Evolutionary conservation across 2,797 vertebrate species (phyloP), one percentile per base, ranked within the genome.

Genomic region (Periparus ater): DNA sequence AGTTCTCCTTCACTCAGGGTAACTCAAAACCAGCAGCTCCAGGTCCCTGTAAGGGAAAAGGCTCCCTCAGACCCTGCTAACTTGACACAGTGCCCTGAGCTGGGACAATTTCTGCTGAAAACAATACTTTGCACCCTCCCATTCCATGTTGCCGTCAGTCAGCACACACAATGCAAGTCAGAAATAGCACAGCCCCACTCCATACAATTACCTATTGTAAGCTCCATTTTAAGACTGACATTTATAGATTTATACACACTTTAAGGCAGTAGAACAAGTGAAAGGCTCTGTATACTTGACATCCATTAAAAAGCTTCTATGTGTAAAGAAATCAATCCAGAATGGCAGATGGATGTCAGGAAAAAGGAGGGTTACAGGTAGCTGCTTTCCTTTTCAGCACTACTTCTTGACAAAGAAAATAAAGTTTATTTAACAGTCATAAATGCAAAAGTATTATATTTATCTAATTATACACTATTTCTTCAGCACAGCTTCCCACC

Each of bases 101-200:
- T 58, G 30, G 48, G 76, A 26, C 16, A 63, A 38, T 47, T 78
- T 22, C 48, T 9, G 3, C 68, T 58, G 20, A 5, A 55, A 89
- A 53, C 70, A 92, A 78, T 67, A 2, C 63, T 80, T 68, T 34
- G 60, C 77, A 10, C 67, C 48, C 74, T 57, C 14, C 45, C 57
- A 3, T 79, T 23, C 50, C 25, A 21, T 2, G 62, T 1, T 32
- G 82, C 58, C 51, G 61, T 48, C 74, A 57, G 36, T 13, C 22
- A 18, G 76, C 65, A 54, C 26, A 82, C 83, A 88, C 77, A 70
- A 47, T 44, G 27, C 27, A 9, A 48, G 74, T 19, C 70, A 86
- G 91, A 88, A 85, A 72, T 81, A 96, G 89, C 87, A 88, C 82
- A 80, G 53, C 82, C 76, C 67, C 38, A 25, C 67, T 84, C 70